Base-by-base conservation (phyloP, 2,888 invertebrate species). In the Lottia gigantea region DNA sequence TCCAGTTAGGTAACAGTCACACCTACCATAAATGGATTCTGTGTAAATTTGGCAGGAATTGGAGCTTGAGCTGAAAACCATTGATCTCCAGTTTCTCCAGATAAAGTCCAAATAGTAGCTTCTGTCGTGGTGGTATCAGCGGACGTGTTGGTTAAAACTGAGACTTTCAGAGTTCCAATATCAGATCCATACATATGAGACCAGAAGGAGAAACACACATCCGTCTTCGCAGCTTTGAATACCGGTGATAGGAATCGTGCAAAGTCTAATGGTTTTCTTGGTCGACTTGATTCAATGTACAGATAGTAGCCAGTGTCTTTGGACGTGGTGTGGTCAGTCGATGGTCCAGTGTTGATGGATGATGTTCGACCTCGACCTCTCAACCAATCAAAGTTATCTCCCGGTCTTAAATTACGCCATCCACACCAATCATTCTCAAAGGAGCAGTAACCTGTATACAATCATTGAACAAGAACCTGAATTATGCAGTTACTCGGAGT, bases 361-460 rank as follows among this genome's bases (percentile, higher is more conserved):
- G 74, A 65, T 4, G 84, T 84, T 12, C 63, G 66, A 16, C 84
- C 85, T 26, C 74, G 69, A n/a, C 74, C 68, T 66, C 85, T 73
- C 46, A 82, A 68, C 87, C 87, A 87, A 77, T 87, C 86, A 79
- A 85, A 86, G 61, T 85, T 75, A 75, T 87, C 86, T 65, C 74
- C 69, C 75, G 77, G 49, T 67, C 73, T 66, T 12, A 74, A 71
- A 68, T 87, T 86, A 31, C 76, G 79, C 84, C 86, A 88, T 40
- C 80, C 76, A 70, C 89, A 89, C 2, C 82, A 70, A 49, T 82
- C 83, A 45, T 71, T 79, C 70, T 88, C 87, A 78, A 89, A 89
- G 68, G 82, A 79, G 74, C 88, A 88, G 71, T 82, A 73, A 68
- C 80, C 84, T 78, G 67, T 1, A 65, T 40, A 40, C 40, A 69